Percentiles rank a stretch among this genome's conserved stretches.
These are phyloP conservation scores for Pachliopta kotzebuea DNA, from an alignment of 2,888 invertebrate species.

Conservation along the genomic window DNA sequence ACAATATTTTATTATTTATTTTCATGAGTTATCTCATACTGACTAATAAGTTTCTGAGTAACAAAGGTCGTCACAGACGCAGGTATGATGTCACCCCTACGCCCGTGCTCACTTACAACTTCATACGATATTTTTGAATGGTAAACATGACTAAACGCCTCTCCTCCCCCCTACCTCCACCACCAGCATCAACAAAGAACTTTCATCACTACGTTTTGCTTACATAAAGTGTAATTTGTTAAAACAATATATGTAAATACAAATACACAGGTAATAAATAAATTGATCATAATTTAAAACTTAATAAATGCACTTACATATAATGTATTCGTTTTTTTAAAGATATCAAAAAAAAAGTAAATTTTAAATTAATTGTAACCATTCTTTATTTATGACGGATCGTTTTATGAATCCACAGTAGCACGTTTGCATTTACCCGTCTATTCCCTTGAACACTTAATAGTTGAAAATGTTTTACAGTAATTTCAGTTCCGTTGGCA, in stretches of 20 bases:
- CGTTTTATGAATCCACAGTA: neutral
- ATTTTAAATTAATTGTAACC: neutral
- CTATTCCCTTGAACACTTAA: neutral
- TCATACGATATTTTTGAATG: slow-evolving; percentile 4
- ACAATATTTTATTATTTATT: neutral
- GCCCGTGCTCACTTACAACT: neutral
- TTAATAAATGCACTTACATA: no score
- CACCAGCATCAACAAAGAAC: slow-evolving; percentile 6
- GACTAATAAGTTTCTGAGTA: neutral
- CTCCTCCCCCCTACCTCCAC: no score
- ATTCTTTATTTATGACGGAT: neutral
- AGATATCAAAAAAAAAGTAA: neutral
- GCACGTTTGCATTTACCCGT: neutral
- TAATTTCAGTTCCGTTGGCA: neutral
- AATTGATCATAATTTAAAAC: neutral
- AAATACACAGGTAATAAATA: neutral
- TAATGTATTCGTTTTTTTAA: no score
- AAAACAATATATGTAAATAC: neutral
- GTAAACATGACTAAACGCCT: slow-evolving; percentile 3
- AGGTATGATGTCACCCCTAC: slow-evolving; percentile 18
- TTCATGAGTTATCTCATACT: neutral
- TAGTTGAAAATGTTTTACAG: neutral
- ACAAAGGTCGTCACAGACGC: slow-evolving; percentile 3
- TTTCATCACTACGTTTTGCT: slow-evolving; percentile 6
- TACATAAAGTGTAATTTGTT: slow-evolving; percentile 1